These are phyloP conservation scores for Ridgeia piscesae DNA, from an alignment of 1,140 invertebrate genomes.

Conservation along the genomic window DNA sequence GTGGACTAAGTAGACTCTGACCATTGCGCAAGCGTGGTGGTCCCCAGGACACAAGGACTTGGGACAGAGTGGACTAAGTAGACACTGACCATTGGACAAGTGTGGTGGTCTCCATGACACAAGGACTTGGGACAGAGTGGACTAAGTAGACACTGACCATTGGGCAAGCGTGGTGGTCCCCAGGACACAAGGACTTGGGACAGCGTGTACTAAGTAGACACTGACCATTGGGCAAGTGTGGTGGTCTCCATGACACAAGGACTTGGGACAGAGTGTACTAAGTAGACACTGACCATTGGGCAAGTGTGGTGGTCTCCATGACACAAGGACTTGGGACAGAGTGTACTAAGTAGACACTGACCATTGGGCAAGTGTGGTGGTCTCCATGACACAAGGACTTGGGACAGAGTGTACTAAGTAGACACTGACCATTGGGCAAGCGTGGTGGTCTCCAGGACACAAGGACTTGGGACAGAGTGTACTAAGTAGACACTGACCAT, in stretches of 20 bases:
- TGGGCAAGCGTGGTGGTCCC: slow-evolving; percentile 43
- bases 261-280: too few species aligned
- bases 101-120: slow-evolving; percentile 46
- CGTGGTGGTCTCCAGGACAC: too few species aligned
- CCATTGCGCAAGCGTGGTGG: slow-evolving; percentile 49
- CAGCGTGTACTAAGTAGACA: too few species aligned
- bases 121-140: slow-evolving; percentile 38
- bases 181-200: slow-evolving; percentile 45
- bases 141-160: slow-evolving; percentile 39
- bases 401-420: slow-evolving; percentile 37
- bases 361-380: too few species aligned
- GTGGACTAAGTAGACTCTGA: slow-evolving; percentile 29
- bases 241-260: too few species aligned
- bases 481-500: too few species aligned
- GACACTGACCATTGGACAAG: slow-evolving; percentile 47
- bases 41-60: slow-evolving; percentile 46
- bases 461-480: too few species aligned
- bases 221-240: too few species aligned
- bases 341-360: not conserved
- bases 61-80: slow-evolving; percentile 30
- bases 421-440: too few species aligned
- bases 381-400: slow-evolving; percentile 47
- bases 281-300: too few species aligned
- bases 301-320: too few species aligned
- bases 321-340: too few species aligned